Evolutionary conservation across 1,140 invertebrate species (phyloP).

Genomic region (Andricus grossulariae): DNA sequence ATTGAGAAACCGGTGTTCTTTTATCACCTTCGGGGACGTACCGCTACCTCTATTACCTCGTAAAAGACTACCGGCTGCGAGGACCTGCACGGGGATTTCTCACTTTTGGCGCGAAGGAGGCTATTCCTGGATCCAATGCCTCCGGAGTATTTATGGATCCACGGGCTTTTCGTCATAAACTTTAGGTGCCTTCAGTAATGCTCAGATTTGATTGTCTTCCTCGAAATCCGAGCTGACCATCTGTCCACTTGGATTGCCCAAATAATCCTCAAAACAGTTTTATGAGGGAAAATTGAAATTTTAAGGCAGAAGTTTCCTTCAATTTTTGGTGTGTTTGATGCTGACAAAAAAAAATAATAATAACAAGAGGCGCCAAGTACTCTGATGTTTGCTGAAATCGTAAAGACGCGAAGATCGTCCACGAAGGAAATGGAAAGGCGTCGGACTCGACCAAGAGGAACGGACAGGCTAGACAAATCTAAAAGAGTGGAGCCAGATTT

Average conservation of each 20-base stretch:
- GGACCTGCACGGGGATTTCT: constrained; percentile 58
- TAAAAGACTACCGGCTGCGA: constrained; percentile 31
- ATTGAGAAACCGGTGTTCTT: constrained; percentile 16
- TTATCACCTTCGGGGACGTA: constrained; percentile 38
- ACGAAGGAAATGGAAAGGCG: not conserved
- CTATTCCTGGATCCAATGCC: constrained; percentile 66
- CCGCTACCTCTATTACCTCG: constrained; percentile 37
- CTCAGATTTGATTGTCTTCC: constrained; percentile 35
- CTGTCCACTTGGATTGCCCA: not conserved
- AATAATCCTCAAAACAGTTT: constrained; percentile 5
- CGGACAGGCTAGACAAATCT: constrained; percentile 55
- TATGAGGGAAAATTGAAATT: too few species aligned
- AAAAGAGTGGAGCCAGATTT: constrained; percentile 65
- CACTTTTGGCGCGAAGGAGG: constrained; percentile 59
- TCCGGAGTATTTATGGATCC: constrained; percentile 68
- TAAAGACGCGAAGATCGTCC: not conserved
- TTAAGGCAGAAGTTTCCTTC: not conserved
- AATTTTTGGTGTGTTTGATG: too few species aligned
- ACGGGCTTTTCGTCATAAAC: constrained; percentile 63
- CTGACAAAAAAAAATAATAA: too few species aligned
- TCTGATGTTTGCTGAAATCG: constrained; percentile 4
- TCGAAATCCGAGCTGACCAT: constrained; percentile 14
- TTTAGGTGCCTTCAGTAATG: constrained; percentile 16
- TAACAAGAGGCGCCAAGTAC: too few species aligned
- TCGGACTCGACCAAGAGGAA: constrained; percentile 3